Evolutionary conservation across 2,113 vertebrate genomes (phyloP), one percentile per base, ranked within the genome.

Genomic region (Platichthys stellatus): DNA sequence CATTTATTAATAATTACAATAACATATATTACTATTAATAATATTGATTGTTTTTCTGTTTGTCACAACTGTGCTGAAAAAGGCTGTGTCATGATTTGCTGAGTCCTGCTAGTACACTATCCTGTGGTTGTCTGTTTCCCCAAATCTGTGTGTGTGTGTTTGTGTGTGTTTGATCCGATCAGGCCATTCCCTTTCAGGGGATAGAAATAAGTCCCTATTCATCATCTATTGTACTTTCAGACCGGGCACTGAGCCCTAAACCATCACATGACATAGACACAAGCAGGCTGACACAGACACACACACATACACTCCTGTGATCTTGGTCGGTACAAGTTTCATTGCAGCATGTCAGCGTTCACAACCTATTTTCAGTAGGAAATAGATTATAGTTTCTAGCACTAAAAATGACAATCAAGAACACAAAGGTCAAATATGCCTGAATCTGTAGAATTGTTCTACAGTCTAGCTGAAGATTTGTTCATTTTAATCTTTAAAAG

Each of bases 51-150:
- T 73, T 82, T 67, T 21, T 72, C 40, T 49, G 60, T 73, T 51
- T 8, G 7, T 73, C 15, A 51, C 17, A 63, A 58, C 5, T 23
- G 63, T 69, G 35, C 53, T 51, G 63, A 80, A 79, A 86, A 85
- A 80, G 18, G 83, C 85, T 80, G 71, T 62, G 84, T 91, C 84
- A 87, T 63, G 69, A 87, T 87, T 58, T 78, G 28, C 28, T 28
- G 28, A 28, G 28, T 28, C 28, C 28, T 28, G 28, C 56, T 60
- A 72, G 74, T 14, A 59, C 74, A 49, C 66, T 65, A 15, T 54
- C n/a, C 65, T 23, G 18, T 61, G 70, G 24, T 68, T 15, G 60
- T 67, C 28, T 24, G 23, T 71, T 62, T 60, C 18, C 4, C 28
- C 1, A n/a, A 58, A 28, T 72, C 17, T 72, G 70, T 61, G 58